These are phyloP conservation scores for Trissoscelio sp. DNA, from an alignment of 2,888 invertebrate species.

Conservation along the genomic window DNA sequence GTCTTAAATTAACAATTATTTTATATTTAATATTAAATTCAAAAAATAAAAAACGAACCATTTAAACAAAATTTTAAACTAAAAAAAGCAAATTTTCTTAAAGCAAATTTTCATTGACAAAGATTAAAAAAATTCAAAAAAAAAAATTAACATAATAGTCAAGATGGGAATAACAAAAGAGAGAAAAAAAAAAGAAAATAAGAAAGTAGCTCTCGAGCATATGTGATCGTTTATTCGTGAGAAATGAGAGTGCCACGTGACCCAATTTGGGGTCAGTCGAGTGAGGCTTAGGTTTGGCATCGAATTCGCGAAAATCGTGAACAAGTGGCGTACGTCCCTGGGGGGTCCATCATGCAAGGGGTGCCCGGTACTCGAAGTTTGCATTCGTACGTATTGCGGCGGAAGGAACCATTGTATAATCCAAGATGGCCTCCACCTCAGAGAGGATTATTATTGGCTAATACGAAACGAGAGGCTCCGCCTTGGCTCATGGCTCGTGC, in stretches of 20 bases:
- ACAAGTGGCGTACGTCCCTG: conserved; percentile 75
- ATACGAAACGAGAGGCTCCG: conserved; percentile 85
- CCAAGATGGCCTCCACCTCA: conserved; percentile 85
- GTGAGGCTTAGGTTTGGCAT: conserved; percentile 59
- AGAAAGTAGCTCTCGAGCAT: not conserved
- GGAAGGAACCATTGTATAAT: conserved; percentile 84
- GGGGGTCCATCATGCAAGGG: conserved; percentile 76
- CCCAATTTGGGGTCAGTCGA: conserved; percentile 66
- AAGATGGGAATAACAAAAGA: not conserved
- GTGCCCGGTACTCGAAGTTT: conserved; percentile 79
- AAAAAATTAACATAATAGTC: too few species aligned
- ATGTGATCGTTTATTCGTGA: conserved; percentile 41
- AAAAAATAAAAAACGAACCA: too few species aligned
- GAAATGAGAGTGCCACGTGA: conserved; percentile 65
- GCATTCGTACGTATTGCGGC: conserved; percentile 82
- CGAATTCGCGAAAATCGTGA: conserved; percentile 68
- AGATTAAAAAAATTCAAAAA: too few species aligned
- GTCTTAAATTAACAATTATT: too few species aligned
- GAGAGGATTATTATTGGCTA: conserved; percentile 86
- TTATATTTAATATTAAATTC: too few species aligned
- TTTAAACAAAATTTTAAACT: too few species aligned
- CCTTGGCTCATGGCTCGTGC: conserved; percentile 85
- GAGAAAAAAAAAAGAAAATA: not conserved
- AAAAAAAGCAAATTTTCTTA: too few species aligned
- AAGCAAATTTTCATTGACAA: too few species aligned